Evolutionary conservation across 2,888 invertebrate genomes (phyloP), one percentile per base, ranked within the genome.

Genomic region (Orthosia gracilis): DNA sequence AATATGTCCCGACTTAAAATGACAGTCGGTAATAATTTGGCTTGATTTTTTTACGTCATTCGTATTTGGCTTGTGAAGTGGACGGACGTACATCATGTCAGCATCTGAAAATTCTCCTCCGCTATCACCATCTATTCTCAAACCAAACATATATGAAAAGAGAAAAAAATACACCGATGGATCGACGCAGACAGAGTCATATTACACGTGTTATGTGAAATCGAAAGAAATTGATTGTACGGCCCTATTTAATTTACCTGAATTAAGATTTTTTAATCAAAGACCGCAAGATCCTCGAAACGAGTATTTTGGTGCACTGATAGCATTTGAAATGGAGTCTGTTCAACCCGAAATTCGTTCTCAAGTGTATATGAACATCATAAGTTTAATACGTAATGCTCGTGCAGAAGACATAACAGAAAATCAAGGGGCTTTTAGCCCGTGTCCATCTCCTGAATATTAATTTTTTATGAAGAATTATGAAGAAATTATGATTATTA

Each of bases 321-420:
- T 64, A 64, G 50, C 63, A 50, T 64, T 64, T 64, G 50, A 64
- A 64, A 64, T 64, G 64, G 50, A 50, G 64, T 64, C 52, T 64
- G 64, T 64, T 52, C 64, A 64, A 64, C 64, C 64, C 5, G 50
- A 64, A 64, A 64, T 64, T 64, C 64, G 64, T 7, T 62, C 62
- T 3, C 62, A 62, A 62, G 62, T 62, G 47, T 49, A 31, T 31
- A 31, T 31, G 31, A 31, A 49, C 62, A 50, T 52, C 52, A 64
- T 64, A 64, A 64, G 4, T 52, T 52, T 50, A 26, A 50, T 64
- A 52, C 52, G 50, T 50, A 64, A 64, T 64, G 64, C 64, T 64
- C 64, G 64, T 23, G 64, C 62, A 47, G 47, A 62, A 62, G 47
- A 47, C 23, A 3, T 47, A 47, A 47, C 21, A 45, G 21, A 31